These are phyloP conservation scores for Pipistrellus nathusii DNA, from an alignment of 2,797 vertebrate species.

Conservation along the genomic window DNA sequence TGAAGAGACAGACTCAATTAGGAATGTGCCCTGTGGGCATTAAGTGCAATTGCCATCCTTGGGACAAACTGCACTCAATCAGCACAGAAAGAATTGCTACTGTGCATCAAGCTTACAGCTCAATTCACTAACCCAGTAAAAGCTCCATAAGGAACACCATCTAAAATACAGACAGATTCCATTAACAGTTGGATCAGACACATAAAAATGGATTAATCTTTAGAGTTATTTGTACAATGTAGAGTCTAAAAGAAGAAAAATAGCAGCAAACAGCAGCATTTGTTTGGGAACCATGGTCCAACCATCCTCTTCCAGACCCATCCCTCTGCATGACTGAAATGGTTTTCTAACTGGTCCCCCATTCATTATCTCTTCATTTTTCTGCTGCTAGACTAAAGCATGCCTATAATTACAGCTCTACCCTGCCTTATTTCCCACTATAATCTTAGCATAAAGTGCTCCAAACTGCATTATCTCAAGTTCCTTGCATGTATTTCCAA, in stretches of 20 bases:
- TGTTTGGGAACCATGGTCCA: background rate
- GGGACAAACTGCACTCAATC: conserved; percentile 39
- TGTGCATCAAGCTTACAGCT: background rate
- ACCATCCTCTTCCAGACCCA: background rate
- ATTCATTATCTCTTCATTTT: background rate
- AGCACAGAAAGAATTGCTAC: background rate
- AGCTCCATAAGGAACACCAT: background rate
- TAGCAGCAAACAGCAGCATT: background rate
- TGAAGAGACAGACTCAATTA: conserved; percentile 61
- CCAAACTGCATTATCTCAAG: background rate
- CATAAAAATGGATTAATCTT: background rate
- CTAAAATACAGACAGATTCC: conserved; percentile 42
- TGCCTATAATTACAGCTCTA: background rate
- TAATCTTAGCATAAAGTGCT: background rate
- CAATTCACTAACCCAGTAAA: conserved; percentile 38
- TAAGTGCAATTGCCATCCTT: background rate
- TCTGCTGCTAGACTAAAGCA: background rate
- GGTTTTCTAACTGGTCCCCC: too few relatives aligned
- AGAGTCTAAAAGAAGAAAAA: background rate
- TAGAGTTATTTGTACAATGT: background rate
- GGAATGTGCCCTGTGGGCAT: conserved; percentile 18
- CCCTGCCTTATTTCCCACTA: background rate
- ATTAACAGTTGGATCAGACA: background rate
- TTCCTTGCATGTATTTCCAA: background rate
- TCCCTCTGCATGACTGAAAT: background rate